phyloP scores from a whole-genome alignment of 2,888 invertebrate species.

The Synanthedon myopaeformis region DNA sequence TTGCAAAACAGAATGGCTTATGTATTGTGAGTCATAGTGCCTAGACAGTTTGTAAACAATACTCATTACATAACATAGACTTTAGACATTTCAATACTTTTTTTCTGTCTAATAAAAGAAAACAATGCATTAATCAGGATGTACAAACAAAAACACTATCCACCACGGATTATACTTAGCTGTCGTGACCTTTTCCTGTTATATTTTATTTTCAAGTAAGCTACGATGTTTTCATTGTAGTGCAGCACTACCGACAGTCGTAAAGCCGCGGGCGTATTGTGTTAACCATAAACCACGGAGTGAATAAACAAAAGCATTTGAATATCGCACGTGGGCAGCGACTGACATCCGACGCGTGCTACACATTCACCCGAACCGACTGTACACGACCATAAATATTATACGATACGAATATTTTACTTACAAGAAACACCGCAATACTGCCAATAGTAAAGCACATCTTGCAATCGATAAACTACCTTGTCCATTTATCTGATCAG shows the following conservation, averaged over 20 bases:
- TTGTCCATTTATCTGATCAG: constrained; percentile 1
- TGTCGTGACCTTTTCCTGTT: too few species aligned
- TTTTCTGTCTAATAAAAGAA: too few species aligned
- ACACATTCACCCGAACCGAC: constrained; percentile 33
- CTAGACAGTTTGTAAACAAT: constrained; percentile 2
- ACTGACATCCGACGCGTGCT: constrained; percentile 40
- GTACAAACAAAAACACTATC: too few species aligned
- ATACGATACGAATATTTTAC: constrained; percentile 24
- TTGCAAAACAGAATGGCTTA: constrained; percentile 32
- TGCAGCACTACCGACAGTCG: constrained; percentile 4
- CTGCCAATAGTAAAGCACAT: constrained; percentile 15
- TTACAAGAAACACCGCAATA: constrained; percentile 21
- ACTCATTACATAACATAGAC: too few species aligned
- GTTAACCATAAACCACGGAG: constrained; percentile 38
- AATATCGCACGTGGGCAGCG: constrained; percentile 50
- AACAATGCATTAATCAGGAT: too few species aligned
- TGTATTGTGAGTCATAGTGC: constrained; percentile 22
- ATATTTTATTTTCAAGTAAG: too few species aligned
- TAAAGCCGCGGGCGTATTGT: constrained; percentile 20
- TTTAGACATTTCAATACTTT: too few species aligned
- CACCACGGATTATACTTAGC: too few species aligned
- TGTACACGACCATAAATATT: constrained; percentile 41
- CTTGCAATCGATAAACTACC: constrained; percentile 18
- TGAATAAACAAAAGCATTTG: constrained; percentile 53
- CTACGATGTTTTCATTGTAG: not conserved